A percentile compares a stretch with the other conserved stretches of the same genome.
These are phyloP conservation scores for Heliconius ismenius DNA, from an alignment of 2,888 invertebrate genomes.

Conservation along the genomic window DNA sequence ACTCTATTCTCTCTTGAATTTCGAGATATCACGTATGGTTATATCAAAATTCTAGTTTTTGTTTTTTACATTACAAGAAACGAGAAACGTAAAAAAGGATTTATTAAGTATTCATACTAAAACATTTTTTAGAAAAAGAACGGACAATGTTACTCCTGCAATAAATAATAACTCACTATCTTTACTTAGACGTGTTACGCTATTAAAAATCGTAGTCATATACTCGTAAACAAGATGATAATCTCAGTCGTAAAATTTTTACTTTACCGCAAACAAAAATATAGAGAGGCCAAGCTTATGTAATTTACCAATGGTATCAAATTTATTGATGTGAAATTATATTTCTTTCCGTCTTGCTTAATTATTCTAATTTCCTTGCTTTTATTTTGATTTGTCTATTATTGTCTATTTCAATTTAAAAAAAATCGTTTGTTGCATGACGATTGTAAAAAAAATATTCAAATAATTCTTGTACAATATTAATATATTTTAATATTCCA, in stretches of 20 bases:
- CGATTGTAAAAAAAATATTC: too few species aligned
- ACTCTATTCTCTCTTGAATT: too few species aligned
- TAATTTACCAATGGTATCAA: background rate
- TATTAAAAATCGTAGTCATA: constrained; percentile 25
- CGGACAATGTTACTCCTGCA: background rate
- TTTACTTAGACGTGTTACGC: constrained; percentile 29
- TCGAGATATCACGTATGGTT: too few species aligned
- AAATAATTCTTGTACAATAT: background rate
- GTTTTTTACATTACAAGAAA: background rate
- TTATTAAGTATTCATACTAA: background rate
- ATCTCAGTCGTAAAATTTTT: constrained; percentile 15
- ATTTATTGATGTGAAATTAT: background rate
- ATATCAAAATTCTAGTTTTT: background rate
- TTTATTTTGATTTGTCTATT: too few species aligned
- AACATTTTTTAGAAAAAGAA: background rate
- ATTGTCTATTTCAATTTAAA: too few species aligned
- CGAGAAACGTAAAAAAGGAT: background rate
- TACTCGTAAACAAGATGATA: constrained; percentile 32
- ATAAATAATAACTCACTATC: constrained; percentile 27
- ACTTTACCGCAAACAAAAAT: constrained; percentile 13
- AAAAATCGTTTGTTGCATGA: too few species aligned
- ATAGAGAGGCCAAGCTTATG: background rate
- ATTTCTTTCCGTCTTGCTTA: background rate
- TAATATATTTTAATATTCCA: background rate
- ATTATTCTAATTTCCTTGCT: too few species aligned